Evolutionary conservation across 2,888 invertebrate genomes (phyloP), one percentile per base, ranked within the genome.

Genomic region (Nemotelus nigrinus): DNA sequence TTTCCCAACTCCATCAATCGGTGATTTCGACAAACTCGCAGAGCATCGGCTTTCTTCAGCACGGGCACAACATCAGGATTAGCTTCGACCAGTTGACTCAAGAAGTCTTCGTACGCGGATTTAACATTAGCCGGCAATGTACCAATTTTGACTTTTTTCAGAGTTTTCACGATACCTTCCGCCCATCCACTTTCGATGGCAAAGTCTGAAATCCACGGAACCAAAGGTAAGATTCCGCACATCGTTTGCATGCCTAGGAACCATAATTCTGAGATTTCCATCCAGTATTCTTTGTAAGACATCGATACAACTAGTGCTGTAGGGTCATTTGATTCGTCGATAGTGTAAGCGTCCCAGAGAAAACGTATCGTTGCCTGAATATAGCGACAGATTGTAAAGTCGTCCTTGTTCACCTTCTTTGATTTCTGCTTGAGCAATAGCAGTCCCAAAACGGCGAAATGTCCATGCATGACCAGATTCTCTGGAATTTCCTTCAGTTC

Each of bases 151-250:
- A 96, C 95, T 87, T 94, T 94, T 80, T 92, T 91, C 81, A 97
- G 88, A 82, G 93, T 93, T 83, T 93, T 92, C 74, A 95, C 90
- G 77, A 96, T 96, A 8, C 96, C 96, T 84, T 95, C 93, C 3
- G 95, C 94, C 96, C 96, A 97, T n/a, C 96, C 96, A 85, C 96
- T 96, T 83, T 96, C 96, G 79, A 96, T 92, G 3, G 95, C 93
- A 87, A 96, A 96, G 83, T 96, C 95, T 0, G 95, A 94, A 80
- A 96, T 92, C 96, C 96, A 96, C 3, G 96, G 95, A 79, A 96
- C 91, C 79, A 92, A 90, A 39, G 94, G 91, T 58, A 96, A 87
- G 0, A 96, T 92, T 50, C 93, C 92, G 83, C 95, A 92, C 90
- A 97, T 93, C 1, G 96, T 96, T 86, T 96, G 96, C 95, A 97